Percentiles rank a stretch among this genome's conserved stretches.
These are phyloP conservation scores for Nephotettix cincticeps DNA, from an alignment of 1,140 invertebrate species.

Conservation along the genomic window DNA sequence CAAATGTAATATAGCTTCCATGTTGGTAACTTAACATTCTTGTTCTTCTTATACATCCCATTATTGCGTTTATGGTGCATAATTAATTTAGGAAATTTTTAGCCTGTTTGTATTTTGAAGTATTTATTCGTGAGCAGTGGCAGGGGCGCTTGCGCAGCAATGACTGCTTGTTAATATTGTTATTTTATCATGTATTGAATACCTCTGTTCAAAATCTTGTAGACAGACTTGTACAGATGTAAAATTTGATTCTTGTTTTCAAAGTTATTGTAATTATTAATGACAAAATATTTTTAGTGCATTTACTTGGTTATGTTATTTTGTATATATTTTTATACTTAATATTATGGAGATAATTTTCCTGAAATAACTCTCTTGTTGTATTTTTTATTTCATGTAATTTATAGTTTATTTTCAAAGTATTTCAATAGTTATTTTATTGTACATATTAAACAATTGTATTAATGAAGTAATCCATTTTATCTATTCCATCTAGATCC, in stretches of 20 bases:
- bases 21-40: background rate
- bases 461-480: background rate
- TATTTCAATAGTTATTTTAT: background rate
- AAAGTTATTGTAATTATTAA: constrained; percentile 1
- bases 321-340: constrained; percentile 15
- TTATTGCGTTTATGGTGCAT: background rate
- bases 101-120: background rate
- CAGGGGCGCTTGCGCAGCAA: background rate
- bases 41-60: background rate
- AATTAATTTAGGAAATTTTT: constrained; percentile 4
- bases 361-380: background rate
- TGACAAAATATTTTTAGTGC: background rate
- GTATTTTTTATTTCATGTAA: constrained; percentile 13
- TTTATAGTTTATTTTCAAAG: background rate
- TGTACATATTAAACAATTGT: constrained; percentile 8
- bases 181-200: constrained; percentile 16
- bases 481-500: too few relatives aligned
- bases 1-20: background rate
- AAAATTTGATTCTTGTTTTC: constrained; percentile 2
- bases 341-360: constrained; percentile 13
- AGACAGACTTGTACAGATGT: constrained; percentile 11
- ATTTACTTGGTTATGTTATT: constrained; percentile 9
- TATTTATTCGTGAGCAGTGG: constrained; percentile 1
- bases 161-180: constrained; percentile 13
- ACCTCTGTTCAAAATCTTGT: background rate